A percentile compares a stretch with the other conserved stretches of the same genome.
Conservation (phyloP, 2,797 vertebrate species). For the Sus cebifrons region DNA sequence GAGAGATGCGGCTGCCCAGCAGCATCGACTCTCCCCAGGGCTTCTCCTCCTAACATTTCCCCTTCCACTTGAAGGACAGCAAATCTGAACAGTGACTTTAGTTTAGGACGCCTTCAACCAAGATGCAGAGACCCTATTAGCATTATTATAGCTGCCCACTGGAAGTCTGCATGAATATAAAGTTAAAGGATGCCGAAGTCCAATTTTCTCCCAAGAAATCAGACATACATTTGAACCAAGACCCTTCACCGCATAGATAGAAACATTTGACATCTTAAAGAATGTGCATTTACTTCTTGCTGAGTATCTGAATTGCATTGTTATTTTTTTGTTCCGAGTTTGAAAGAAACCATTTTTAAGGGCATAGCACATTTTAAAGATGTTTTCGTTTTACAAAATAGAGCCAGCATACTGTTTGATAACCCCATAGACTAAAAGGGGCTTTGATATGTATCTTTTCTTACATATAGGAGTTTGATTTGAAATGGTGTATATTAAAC, state of each 20-base stretch:
- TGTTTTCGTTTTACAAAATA: conserved; percentile 40
- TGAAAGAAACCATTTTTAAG: background rate
- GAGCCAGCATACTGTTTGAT: background rate
- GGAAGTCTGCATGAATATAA: conserved; percentile 52
- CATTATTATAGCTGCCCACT: conserved; percentile 66
- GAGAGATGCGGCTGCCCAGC: conserved; percentile 58
- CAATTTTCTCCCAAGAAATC: conserved; percentile 62
- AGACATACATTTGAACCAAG: background rate
- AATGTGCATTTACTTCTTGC: background rate
- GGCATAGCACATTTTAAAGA: background rate
- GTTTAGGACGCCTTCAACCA: background rate
- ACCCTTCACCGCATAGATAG: background rate
- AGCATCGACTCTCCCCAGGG: conserved; percentile 42
- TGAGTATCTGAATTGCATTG: background rate
- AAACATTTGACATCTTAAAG: background rate
- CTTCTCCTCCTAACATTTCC: conserved; percentile 55
- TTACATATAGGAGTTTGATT: background rate
- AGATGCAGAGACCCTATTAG: conserved; percentile 32
- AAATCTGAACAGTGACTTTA: conserved; percentile 68
- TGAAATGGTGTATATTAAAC: background rate
- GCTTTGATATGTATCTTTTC: background rate
- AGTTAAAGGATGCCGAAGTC: conserved; percentile 24
- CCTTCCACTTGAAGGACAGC: conserved; percentile 72
- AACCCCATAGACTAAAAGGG: background rate
- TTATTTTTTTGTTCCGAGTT: conserved; percentile 29